Percentiles rank a stretch among this genome's conserved stretches.
These are phyloP conservation scores for Elgaria multicarinata DNA, from an alignment of 2,113 vertebrate species.

Conservation along the genomic window DNA sequence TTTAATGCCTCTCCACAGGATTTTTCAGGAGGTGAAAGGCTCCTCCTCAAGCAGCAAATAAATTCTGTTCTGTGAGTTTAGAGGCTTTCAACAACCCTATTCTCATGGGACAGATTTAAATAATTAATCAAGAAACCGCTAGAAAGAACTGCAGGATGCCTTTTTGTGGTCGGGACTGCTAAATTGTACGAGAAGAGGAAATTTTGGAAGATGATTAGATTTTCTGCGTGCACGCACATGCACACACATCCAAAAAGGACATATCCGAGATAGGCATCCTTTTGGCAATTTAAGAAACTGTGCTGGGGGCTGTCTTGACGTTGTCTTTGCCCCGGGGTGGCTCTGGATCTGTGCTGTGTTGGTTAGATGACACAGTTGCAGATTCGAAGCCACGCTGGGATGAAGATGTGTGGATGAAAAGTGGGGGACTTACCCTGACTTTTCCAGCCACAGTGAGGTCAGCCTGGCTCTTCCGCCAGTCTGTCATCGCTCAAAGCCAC, in stretches of 20 bases:
- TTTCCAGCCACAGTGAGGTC: too few species aligned
- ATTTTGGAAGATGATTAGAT: neutral
- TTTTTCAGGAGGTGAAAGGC: neutral
- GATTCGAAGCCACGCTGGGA: too few species aligned
- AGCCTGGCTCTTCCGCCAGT: too few species aligned
- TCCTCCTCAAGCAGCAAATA: fast-evolving
- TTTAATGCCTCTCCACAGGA: neutral
- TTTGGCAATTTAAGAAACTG: too few species aligned
- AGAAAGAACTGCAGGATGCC: neutral
- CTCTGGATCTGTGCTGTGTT: too few species aligned
- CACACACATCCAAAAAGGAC: too few species aligned
- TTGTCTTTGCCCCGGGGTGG: too few species aligned
- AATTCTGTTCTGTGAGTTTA: neutral
- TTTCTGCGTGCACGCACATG: neutral
- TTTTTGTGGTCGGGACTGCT: neutral
- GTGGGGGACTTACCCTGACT: too few species aligned
- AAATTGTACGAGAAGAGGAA: neutral
- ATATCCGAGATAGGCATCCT: neutral
- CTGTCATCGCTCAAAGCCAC: too few species aligned
- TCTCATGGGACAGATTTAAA: fast-evolving
- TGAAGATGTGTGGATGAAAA: too few species aligned
- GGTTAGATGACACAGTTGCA: too few species aligned
- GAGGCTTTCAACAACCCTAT: fast-evolving
- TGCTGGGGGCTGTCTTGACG: too few species aligned
- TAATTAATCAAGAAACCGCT: fast-evolving